Conservation (phyloP, 2,888 invertebrate genomes). For the Tribolium freemani region DNA sequence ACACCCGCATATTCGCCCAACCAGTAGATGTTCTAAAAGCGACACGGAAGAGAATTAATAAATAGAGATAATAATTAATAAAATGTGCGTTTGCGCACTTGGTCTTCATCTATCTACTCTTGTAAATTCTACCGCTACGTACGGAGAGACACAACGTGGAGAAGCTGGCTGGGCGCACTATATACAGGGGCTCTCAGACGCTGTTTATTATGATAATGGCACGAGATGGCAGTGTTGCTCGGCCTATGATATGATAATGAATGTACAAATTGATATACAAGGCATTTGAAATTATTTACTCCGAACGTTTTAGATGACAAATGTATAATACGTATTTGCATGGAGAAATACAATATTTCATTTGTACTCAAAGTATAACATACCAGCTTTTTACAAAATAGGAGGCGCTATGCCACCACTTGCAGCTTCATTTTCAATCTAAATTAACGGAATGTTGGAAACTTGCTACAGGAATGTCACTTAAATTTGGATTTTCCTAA, state of each 20-base stretch:
- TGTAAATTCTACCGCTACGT: constrained; percentile 34
- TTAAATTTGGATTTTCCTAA: neutral
- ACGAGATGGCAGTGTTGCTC: constrained; percentile 66
- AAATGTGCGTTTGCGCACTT: constrained; percentile 58
- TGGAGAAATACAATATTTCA: constrained; percentile 55
- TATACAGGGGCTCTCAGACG: constrained; percentile 49
- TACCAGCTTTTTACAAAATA: constrained; percentile 59
- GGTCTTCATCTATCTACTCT: constrained; percentile 54
- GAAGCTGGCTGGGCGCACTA: constrained; percentile 54
- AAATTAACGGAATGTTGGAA: constrained; percentile 30
- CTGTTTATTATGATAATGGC: constrained; percentile 59
- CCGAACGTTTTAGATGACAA: constrained; percentile 48
- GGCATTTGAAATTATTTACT: constrained; percentile 62
- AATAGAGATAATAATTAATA: constrained; percentile 43
- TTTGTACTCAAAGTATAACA: constrained; percentile 54
- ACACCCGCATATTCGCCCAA: constrained; percentile 55
- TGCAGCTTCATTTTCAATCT: neutral
- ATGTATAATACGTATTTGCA: constrained; percentile 52
- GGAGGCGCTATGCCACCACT: constrained; percentile 46
- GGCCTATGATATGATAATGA: constrained; percentile 67
- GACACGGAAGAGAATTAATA: constrained; percentile 53
- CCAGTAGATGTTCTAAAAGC: constrained; percentile 56
- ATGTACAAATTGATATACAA: constrained; percentile 67
- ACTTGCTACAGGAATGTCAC: constrained; percentile 18
- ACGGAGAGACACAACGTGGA: constrained; percentile 49